phyloP scores from a whole-genome alignment of 1,140 invertebrate species.

The Adoxophyes honmai region DNA sequence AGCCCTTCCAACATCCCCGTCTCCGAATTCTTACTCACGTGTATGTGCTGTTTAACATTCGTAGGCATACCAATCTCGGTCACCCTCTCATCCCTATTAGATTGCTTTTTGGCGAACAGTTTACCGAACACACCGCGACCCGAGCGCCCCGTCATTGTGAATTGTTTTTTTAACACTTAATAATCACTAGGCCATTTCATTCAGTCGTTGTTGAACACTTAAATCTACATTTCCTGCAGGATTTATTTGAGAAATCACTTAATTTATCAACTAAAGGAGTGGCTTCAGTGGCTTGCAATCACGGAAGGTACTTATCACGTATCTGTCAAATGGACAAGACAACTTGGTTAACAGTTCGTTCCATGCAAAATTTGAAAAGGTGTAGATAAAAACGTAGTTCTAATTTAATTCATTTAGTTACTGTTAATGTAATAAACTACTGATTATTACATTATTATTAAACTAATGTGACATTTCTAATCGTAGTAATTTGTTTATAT shows the following conservation, averaged over 20 bases:
- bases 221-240: slow-evolving; percentile 59
- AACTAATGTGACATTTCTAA: no score
- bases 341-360: neutral
- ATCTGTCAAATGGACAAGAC: slow-evolving; percentile 49
- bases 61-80: slow-evolving; percentile 86
- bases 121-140: slow-evolving; percentile 70
- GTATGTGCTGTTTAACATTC: slow-evolving; percentile 87
- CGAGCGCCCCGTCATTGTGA: slow-evolving; percentile 71
- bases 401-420: no score
- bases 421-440: no score
- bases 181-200: slow-evolving; percentile 51
- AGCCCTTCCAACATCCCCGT: slow-evolving; percentile 89
- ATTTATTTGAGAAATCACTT: slow-evolving; percentile 51
- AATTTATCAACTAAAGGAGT: slow-evolving; percentile 58
- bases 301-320: slow-evolving; percentile 57
- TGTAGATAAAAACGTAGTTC: no score
- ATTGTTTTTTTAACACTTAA: slow-evolving; percentile 35
- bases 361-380: neutral
- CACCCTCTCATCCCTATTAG: slow-evolving; percentile 60
- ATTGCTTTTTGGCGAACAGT: slow-evolving; percentile 68
- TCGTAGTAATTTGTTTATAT: no score
- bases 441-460: no score
- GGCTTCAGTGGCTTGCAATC: slow-evolving; percentile 67
- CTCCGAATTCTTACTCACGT: slow-evolving; percentile 87
- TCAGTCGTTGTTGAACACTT: slow-evolving; percentile 37